phyloP scores from a whole-genome alignment of 2,797 vertebrate genomes.

The Buceros bicornis region DNA sequence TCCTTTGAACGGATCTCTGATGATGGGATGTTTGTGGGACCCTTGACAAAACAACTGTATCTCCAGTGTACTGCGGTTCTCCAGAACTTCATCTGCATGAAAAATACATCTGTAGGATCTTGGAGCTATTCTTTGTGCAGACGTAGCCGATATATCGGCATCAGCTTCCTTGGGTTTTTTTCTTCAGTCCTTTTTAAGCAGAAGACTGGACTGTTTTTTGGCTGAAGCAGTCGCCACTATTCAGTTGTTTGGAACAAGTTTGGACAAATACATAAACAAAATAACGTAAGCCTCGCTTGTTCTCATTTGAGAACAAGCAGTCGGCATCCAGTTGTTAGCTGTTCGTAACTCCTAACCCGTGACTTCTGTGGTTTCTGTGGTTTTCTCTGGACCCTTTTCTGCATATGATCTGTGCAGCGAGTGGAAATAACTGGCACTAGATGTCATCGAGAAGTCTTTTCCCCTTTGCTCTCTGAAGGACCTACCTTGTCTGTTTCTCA shows the following conservation, averaged over 20 bases:
- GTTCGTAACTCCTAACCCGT: neutral
- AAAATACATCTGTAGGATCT: neutral
- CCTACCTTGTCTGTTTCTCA: neutral
- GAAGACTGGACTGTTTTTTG: neutral
- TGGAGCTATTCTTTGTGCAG: neutral
- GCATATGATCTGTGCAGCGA: neutral
- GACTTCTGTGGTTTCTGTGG: neutral
- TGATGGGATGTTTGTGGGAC: neutral
- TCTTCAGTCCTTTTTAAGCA: neutral
- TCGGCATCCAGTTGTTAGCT: neutral
- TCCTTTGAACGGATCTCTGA: neutral
- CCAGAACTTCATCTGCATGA: neutral
- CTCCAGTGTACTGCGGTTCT: neutral
- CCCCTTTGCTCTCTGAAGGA: neutral
- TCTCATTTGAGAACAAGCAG: neutral
- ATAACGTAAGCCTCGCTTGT: neutral
- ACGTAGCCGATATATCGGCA: neutral
- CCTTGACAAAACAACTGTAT: neutral
- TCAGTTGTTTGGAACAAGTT: neutral
- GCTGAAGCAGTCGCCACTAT: neutral
- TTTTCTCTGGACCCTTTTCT: neutral
- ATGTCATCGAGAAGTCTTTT: rapidly evolving
- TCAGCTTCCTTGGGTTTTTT: neutral
- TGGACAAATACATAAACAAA: neutral
- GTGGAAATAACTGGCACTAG: neutral